Evolutionary conservation across 2,888 invertebrate genomes (phyloP).

Genomic region (Eupeodes luniger): DNA sequence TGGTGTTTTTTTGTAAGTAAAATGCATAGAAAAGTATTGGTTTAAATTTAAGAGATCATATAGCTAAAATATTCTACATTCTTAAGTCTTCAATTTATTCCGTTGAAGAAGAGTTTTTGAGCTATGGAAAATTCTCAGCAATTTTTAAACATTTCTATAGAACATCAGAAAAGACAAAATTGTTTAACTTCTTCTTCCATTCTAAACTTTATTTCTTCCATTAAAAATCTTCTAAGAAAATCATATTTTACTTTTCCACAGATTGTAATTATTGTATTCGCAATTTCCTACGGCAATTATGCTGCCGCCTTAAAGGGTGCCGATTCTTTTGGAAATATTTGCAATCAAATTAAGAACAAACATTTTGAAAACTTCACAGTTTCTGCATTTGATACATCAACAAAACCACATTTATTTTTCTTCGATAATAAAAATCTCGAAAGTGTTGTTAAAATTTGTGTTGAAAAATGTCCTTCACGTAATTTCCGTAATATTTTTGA

Average conservation of each 20-base stretch:
- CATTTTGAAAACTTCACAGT: conserved; percentile 89
- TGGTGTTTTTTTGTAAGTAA: conserved; percentile 13
- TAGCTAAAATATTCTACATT: not conserved
- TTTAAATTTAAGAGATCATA: not conserved
- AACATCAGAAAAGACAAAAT: no score
- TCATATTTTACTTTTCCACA: not conserved
- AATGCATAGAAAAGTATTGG: no score
- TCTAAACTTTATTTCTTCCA: no score
- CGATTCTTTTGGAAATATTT: conserved; percentile 97
- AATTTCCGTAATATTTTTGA: not conserved
- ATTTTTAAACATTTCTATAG: no score
- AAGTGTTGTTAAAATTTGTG: conserved; percentile 93
- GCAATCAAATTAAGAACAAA: conserved; percentile 92
- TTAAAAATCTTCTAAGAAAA: no score
- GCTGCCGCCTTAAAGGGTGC: conserved; percentile 94
- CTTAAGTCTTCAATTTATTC: not conserved
- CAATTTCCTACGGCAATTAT: conserved; percentile 88
- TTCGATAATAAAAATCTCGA: conserved; percentile 91
- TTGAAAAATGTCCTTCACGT: conserved; percentile 91
- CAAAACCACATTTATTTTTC: conserved; percentile 92
- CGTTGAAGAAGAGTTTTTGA: no score
- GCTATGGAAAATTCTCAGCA: no score
- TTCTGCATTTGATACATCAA: conserved; percentile 91
- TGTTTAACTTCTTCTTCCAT: no score
- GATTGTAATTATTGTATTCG: conserved; percentile 3